Conservation (phyloP, 2,797 vertebrate species). For the Sebastiscus tertius region DNA sequence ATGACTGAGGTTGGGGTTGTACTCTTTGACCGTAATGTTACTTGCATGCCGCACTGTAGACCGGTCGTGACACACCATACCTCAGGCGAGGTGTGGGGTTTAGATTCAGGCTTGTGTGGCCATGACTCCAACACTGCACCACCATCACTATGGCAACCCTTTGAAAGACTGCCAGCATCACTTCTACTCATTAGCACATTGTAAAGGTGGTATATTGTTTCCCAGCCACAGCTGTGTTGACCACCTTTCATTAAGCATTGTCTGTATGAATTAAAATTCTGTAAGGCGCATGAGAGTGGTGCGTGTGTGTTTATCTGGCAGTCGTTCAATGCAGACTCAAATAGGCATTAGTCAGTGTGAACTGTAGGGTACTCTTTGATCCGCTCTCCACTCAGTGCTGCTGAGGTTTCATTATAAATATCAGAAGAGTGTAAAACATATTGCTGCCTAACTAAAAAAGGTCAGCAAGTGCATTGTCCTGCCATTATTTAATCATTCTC, state of each 20-base stretch:
- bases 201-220: slow-evolving; percentile 65
- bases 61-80: slow-evolving; percentile 15
- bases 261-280: slow-evolving; percentile 14
- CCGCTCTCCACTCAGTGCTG: slow-evolving; percentile 29
- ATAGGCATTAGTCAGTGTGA: slow-evolving; percentile 20
- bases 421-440: slow-evolving; percentile 47
- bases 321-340: slow-evolving; percentile 14
- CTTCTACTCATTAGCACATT: slow-evolving; percentile 72
- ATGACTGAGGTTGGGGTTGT: slow-evolving; percentile 6
- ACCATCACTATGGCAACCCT: slow-evolving; percentile 72
- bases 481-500: slow-evolving; percentile 15
- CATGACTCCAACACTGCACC: slow-evolving; percentile 62
- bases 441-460: slow-evolving; percentile 46
- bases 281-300: background rate
- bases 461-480: slow-evolving; percentile 18
- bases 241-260: slow-evolving; percentile 43
- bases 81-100: slow-evolving; percentile 16
- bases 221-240: slow-evolving; percentile 50
- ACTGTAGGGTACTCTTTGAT: slow-evolving; percentile 48
- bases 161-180: slow-evolving; percentile 60
- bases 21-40: slow-evolving; percentile 8
- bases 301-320: background rate
- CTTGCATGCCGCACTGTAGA: background rate
- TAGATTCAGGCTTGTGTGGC: slow-evolving; percentile 46
- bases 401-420: slow-evolving; percentile 63